Percentiles rank a stretch among this genome's conserved stretches.
These are phyloP conservation scores for Drosophila ironensis DNA, from an alignment of 1,140 invertebrate species.

Conservation along the genomic window DNA sequence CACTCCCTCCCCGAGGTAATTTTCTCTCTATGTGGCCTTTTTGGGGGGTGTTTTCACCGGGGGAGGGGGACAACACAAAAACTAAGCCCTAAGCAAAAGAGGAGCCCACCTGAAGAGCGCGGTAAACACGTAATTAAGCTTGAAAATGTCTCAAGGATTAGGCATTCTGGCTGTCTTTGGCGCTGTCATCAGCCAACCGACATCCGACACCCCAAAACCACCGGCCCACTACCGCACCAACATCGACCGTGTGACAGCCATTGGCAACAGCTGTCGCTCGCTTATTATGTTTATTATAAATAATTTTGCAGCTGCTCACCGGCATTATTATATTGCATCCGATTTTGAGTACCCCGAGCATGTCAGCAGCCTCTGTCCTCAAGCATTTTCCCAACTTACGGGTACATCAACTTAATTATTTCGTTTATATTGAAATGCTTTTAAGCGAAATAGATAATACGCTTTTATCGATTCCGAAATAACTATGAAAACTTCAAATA, in stretches of 20 bases:
- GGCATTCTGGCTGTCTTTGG: constrained; percentile 58
- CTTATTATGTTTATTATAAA: constrained; percentile 78
- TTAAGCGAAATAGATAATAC: too few relatives aligned
- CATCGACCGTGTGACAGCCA: constrained; percentile 36
- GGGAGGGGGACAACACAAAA: constrained; percentile 1
- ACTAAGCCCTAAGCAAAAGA: constrained; percentile 19
- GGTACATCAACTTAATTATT: too few relatives aligned
- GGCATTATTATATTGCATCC: constrained; percentile 25
- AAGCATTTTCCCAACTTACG: too few relatives aligned
- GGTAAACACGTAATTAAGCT: constrained; percentile 77
- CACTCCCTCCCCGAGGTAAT: background rate
- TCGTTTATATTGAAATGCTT: too few relatives aligned
- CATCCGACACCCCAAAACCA: constrained; percentile 31
- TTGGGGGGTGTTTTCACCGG: background rate
- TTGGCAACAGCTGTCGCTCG: constrained; percentile 71
- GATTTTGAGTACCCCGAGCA: background rate
- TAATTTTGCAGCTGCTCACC: constrained; percentile 67
- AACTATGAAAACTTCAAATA: too few relatives aligned
- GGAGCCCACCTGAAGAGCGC: constrained; percentile 35
- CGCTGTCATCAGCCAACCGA: constrained; percentile 56
- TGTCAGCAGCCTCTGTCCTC: background rate
- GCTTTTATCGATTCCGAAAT: too few relatives aligned
- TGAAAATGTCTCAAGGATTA: constrained; percentile 72
- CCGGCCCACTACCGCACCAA: too few relatives aligned
- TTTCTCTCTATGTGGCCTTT: background rate